phyloP scores from a whole-genome alignment of 2,113 vertebrate genomes.

The Numida meleagris region DNA sequence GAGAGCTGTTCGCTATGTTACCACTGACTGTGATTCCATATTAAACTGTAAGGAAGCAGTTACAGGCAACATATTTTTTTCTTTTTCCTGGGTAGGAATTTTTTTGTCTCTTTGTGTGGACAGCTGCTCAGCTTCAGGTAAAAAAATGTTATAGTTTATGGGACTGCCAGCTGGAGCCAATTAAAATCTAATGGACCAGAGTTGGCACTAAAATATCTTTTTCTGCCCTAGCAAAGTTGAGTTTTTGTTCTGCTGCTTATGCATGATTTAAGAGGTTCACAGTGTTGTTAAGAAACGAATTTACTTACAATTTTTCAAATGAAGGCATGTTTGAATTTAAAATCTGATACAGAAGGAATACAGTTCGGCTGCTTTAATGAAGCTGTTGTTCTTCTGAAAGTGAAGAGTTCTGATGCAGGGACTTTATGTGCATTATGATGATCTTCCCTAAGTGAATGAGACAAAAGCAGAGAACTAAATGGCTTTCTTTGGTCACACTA shows the following conservation, averaged over 20 bases:
- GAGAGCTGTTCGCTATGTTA: background rate
- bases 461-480: background rate
- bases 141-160: slow-evolving; percentile 40
- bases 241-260: slow-evolving; percentile 33
- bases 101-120: slow-evolving; percentile 41
- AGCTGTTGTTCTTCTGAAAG: background rate
- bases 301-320: background rate
- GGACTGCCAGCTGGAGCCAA: slow-evolving; percentile 54
- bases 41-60: background rate
- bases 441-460: background rate
- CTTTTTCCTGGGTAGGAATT: background rate
- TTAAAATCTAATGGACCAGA: slow-evolving; percentile 58
- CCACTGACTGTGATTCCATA: background rate
- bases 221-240: background rate
- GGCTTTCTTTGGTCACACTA: background rate
- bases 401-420: background rate
- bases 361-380: background rate
- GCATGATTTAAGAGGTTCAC: background rate
- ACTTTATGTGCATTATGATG: background rate
- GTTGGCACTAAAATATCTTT: slow-evolving; percentile 26
- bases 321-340: background rate
- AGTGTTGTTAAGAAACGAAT: background rate
- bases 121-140: slow-evolving; percentile 61
- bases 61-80: background rate
- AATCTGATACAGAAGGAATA: background rate